These are phyloP conservation scores for Drosophila melanica DNA, from an alignment of 1,140 invertebrate genomes.

Conservation along the genomic window DNA sequence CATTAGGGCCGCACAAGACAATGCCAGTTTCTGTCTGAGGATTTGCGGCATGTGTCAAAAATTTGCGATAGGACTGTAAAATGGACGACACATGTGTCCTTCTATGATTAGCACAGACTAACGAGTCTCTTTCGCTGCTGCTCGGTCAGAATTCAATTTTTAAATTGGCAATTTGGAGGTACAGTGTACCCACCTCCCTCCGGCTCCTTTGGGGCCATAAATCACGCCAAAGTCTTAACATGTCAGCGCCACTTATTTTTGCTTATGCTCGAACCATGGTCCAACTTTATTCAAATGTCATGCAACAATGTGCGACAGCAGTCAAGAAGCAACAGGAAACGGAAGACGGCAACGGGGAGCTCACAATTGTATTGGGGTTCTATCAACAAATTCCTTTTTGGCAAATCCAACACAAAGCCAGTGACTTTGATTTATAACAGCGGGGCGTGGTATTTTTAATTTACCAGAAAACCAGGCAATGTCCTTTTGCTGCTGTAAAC, in stretches of 20 bases:
- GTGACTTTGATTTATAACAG: slow-evolving; percentile 78
- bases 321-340: slow-evolving; percentile 68
- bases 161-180: slow-evolving; percentile 58
- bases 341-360: slow-evolving; percentile 13
- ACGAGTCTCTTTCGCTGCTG: slow-evolving; percentile 22
- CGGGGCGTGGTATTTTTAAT: slow-evolving; percentile 75
- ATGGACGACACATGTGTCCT: slow-evolving; percentile 51
- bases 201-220: slow-evolving; percentile 45
- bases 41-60: slow-evolving; percentile 70
- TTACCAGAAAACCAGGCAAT: slow-evolving; percentile 48
- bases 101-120: slow-evolving; percentile 59
- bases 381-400: slow-evolving; percentile 74
- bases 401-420: slow-evolving; percentile 72
- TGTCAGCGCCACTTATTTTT: slow-evolving; percentile 73
- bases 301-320: slow-evolving; percentile 3
- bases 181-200: too few species aligned
- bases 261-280: slow-evolving; percentile 49
- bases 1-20: slow-evolving; percentile 50
- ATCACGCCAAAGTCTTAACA: slow-evolving; percentile 68
- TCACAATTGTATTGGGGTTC: slow-evolving; percentile 1
- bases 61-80: slow-evolving; percentile 39
- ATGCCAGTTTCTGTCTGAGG: slow-evolving; percentile 23
- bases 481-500: slow-evolving; percentile 20
- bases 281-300: slow-evolving; percentile 73
- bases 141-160: slow-evolving; percentile 71